A percentile compares a stretch with the other conserved stretches of the same genome.
Conservation (phyloP, 2,888 invertebrate genomes). For the Glaucopsyche alexis region DNA sequence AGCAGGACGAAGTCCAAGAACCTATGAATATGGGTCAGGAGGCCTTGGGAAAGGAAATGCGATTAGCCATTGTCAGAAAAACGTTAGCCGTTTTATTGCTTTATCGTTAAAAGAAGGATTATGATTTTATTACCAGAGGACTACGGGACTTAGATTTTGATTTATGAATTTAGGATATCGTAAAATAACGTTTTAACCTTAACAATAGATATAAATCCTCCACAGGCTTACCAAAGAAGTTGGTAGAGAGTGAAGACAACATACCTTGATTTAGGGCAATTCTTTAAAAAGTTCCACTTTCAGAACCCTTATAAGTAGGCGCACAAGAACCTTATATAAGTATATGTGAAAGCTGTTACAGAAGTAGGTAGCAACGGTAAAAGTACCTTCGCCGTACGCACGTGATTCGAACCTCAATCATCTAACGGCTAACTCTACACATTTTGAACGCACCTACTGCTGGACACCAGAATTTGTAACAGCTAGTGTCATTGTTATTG, state of each 20-base stretch:
- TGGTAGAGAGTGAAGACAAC: not conserved
- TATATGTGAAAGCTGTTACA: constrained; percentile 2
- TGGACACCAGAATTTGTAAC: not conserved
- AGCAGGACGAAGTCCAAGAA: constrained; percentile 61
- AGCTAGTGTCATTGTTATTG: not conserved
- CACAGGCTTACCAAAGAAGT: not conserved
- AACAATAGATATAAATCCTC: not conserved
- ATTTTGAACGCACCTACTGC: constrained; percentile 1
- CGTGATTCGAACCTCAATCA: constrained; percentile 41
- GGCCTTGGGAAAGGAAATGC: constrained; percentile 71
- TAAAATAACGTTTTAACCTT: not conserved
- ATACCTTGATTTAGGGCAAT: not conserved
- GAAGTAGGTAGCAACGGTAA: constrained; percentile 26
- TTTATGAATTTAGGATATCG: not conserved
- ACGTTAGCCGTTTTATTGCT: constrained; percentile 25
- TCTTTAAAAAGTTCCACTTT: not conserved
- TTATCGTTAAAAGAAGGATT: constrained; percentile 12
- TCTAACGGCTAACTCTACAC: constrained; percentile 37
- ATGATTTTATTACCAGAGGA: not conserved
- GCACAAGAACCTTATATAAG: not conserved
- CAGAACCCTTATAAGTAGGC: not conserved
- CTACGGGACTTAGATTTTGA: not conserved
- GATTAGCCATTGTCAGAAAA: constrained; percentile 16
- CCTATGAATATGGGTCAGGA: constrained; percentile 67
- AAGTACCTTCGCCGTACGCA: constrained; percentile 32